Evolutionary conservation across 2,797 vertebrate genomes (phyloP).

Genomic region (Acrocephalus scirpaceus): DNA sequence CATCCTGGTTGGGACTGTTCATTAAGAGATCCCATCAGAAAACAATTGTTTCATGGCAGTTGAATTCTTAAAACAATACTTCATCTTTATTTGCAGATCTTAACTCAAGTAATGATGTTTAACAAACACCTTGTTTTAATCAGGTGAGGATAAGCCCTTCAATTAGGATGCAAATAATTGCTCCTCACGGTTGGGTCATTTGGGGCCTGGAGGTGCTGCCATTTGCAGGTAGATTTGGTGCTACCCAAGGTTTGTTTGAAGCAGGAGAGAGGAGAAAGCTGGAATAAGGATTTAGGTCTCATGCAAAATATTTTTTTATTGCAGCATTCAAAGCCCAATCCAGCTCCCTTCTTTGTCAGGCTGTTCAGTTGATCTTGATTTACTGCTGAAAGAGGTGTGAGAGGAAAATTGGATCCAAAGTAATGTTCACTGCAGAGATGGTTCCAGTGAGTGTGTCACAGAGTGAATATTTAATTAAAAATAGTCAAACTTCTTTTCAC

Average conservation of each 20-base stretch:
- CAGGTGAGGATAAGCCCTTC: slow-evolving; percentile 58
- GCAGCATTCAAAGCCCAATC: accelerated
- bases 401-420: not conserved
- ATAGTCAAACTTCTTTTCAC: not conserved
- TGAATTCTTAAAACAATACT: slow-evolving; percentile 65
- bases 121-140: slow-evolving; percentile 73
- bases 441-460: not conserved
- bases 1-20: not conserved
- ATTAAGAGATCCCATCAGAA: slow-evolving; percentile 38
- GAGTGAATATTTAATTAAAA: slow-evolving; percentile 1
- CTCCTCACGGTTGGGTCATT: not conserved
- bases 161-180: slow-evolving; percentile 66
- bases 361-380: not conserved
- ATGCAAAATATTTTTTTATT: not conserved
- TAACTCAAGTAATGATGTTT: slow-evolving; percentile 77
- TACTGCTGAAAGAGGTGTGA: not conserved
- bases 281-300: not conserved
- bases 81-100: slow-evolving; percentile 73
- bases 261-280: not conserved
- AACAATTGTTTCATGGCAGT: slow-evolving; percentile 35
- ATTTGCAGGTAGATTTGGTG: not conserved
- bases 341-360: not conserved
- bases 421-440: not conserved
- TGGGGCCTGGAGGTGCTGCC: slow-evolving; percentile 36
- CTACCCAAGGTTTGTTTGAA: not conserved